Evolutionary conservation across 2,888 invertebrate genomes (phyloP).

Genomic region (Thyatira batis): DNA sequence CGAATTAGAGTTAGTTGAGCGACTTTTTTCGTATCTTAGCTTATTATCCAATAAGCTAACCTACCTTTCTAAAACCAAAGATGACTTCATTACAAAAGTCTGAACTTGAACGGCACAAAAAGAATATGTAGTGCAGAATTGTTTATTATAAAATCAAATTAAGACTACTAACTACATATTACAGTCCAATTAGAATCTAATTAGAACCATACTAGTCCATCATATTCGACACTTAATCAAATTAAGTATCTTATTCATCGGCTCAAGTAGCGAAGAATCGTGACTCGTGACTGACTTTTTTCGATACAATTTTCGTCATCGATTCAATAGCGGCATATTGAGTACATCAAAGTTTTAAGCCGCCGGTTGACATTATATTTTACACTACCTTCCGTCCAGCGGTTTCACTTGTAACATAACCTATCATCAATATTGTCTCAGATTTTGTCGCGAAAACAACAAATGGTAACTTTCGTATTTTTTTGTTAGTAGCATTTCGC

Average conservation of each 20-base stretch:
- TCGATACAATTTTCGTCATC: conserved; percentile 27
- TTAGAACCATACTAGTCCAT: conserved; percentile 26
- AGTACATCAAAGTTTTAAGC: conserved; percentile 68
- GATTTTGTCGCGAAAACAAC: too few species aligned
- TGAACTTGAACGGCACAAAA: background rate
- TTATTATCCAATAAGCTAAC: background rate
- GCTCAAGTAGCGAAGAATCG: conserved; percentile 41
- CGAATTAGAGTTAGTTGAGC: background rate
- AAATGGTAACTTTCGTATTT: too few species aligned
- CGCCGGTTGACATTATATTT: conserved; percentile 76
- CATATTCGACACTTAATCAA: conserved; percentile 34
- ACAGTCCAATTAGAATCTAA: conserved; percentile 41
- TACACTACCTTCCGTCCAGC: too few species aligned
- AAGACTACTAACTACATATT: conserved; percentile 29
- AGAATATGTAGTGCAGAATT: background rate
- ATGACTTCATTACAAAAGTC: background rate
- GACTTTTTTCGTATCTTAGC: background rate
- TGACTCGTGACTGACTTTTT: conserved; percentile 46
- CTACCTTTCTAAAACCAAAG: background rate
- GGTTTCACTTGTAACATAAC: too few species aligned
- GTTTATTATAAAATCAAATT: background rate
- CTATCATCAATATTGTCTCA: too few species aligned
- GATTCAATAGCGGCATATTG: conserved; percentile 20
- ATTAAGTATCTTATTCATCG: conserved; percentile 35
- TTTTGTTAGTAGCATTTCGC: too few species aligned